phyloP scores from a whole-genome alignment of 35 echinoderm and acorn worm species.

The Heliocidaris erythrogramma region DNA sequence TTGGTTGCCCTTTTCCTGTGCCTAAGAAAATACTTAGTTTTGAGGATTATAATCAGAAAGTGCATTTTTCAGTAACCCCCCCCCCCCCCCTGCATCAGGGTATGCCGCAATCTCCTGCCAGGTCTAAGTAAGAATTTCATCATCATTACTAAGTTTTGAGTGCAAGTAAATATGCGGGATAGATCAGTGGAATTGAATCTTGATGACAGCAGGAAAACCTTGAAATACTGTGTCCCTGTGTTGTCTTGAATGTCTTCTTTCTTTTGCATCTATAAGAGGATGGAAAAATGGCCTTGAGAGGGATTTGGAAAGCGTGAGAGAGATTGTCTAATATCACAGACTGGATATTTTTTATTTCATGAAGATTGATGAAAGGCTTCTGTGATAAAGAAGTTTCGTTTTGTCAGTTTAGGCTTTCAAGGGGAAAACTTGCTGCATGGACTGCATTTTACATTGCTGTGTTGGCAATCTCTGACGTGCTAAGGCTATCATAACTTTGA shows the following conservation, averaged over 20 bases:
- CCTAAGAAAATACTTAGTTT: too few species aligned
- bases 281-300: neutral
- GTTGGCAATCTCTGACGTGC: neutral
- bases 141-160: neutral
- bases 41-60: too few species aligned
- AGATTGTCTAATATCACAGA: neutral
- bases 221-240: neutral
- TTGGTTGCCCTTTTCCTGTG: neutral
- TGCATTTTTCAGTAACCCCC: neutral
- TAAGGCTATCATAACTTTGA: neutral
- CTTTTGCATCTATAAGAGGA: neutral
- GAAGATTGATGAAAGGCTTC: too few species aligned
- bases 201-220: neutral
- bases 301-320: neutral
- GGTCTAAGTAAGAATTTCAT: neutral
- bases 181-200: conserved; percentile 10
- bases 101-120: neutral
- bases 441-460: neutral
- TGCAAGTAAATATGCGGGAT: neutral
- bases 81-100: neutral
- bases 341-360: too few species aligned
- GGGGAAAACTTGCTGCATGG: too few species aligned
- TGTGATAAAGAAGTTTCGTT: too few species aligned
- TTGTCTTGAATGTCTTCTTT: neutral
- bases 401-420: too few species aligned